Percentiles rank a stretch among this genome's conserved stretches.
phyloP scores from a whole-genome alignment of 2,888 invertebrate genomes.

The Tromatobia lineatoria region DNA sequence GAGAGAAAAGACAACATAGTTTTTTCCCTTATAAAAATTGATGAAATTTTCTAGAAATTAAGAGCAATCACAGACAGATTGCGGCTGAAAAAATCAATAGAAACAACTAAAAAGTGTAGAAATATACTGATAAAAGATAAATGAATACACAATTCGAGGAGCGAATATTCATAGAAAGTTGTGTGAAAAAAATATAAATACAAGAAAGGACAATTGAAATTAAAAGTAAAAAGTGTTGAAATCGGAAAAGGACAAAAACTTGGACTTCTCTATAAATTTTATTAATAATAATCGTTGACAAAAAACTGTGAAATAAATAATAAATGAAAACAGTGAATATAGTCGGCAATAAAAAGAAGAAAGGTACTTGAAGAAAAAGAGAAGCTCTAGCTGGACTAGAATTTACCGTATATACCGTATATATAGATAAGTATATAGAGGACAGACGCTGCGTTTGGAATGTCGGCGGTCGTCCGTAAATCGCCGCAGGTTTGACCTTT shows the following conservation, averaged over 20 bases:
- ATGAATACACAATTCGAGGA: no score
- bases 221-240: no score
- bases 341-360: background rate
- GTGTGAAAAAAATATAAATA: no score
- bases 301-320: background rate
- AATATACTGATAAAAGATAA: no score
- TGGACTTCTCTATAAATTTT: no score
- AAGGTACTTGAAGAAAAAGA: background rate
- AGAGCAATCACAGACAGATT: background rate
- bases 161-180: no score
- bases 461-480: conserved; percentile 9
- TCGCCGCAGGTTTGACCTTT: conserved; percentile 37
- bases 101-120: no score
- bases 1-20: background rate
- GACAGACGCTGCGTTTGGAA: background rate
- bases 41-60: conserved; percentile 24
- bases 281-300: no score
- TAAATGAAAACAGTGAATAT: background rate
- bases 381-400: conserved; percentile 3
- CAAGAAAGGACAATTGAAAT: no score
- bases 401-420: background rate
- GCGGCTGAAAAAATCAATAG: background rate
- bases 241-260: no score
- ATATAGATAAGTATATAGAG: no score
- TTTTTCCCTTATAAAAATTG: conserved; percentile 8